Evolutionary conservation across 1,140 invertebrate species (phyloP).

Genomic region (Chironomus striatipennis): DNA sequence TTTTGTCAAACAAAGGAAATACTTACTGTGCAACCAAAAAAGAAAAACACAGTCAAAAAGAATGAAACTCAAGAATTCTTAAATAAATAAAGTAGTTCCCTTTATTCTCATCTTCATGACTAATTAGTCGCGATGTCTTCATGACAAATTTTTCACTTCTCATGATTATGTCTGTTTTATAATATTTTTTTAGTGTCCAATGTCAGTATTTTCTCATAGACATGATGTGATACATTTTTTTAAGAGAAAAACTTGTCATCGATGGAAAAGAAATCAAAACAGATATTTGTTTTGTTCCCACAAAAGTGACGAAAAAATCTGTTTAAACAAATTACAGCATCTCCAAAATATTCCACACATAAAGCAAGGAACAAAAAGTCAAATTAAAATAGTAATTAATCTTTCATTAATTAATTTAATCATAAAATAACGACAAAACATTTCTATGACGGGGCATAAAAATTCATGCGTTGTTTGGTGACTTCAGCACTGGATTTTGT

Average conservation of each 20-base stretch:
- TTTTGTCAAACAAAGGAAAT: too few relatives aligned
- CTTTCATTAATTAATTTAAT: slow-evolving; percentile 5
- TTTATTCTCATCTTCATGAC: background rate
- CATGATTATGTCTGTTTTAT: background rate
- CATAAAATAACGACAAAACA: background rate
- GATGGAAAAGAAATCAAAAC: slow-evolving; percentile 17
- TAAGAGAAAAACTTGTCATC: background rate
- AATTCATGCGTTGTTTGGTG: background rate
- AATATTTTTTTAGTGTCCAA: slow-evolving; percentile 14
- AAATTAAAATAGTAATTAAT: slow-evolving; percentile 17
- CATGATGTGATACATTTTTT: background rate
- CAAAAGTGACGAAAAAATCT: too few relatives aligned
- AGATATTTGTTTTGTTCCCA: background rate
- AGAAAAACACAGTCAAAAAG: background rate
- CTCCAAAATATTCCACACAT: background rate
- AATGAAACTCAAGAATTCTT: background rate
- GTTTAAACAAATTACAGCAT: too few relatives aligned
- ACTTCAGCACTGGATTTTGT: background rate
- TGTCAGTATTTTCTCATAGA: background rate
- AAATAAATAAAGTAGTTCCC: background rate
- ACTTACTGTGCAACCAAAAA: too few relatives aligned
- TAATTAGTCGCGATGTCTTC: background rate
- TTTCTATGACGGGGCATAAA: background rate
- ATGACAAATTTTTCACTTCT: background rate
- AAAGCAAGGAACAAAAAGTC: background rate